These are phyloP conservation scores for Ichneumoninae sp. DNA, from an alignment of 2,888 invertebrate species.

Conservation along the genomic window DNA sequence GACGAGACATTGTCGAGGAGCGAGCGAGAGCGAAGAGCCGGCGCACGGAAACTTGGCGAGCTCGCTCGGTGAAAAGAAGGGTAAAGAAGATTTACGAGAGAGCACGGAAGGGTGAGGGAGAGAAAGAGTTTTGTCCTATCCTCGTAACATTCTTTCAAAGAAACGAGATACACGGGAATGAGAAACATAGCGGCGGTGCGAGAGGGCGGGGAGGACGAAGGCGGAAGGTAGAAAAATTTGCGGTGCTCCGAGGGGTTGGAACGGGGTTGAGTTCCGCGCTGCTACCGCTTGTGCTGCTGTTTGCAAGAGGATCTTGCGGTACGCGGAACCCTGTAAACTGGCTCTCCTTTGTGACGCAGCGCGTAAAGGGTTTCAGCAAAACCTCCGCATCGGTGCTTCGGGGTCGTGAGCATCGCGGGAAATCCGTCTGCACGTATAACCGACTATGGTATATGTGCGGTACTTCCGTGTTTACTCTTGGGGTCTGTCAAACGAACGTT, in stretches of 20 bases:
- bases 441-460: background rate
- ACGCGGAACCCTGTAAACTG: conserved; percentile 67
- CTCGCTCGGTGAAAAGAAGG: conserved; percentile 47
- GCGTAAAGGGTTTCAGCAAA: conserved; percentile 76
- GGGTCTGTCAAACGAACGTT: conserved; percentile 44
- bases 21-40: conserved; percentile 20
- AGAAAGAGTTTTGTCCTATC: conserved; percentile 62
- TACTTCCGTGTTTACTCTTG: conserved; percentile 47
- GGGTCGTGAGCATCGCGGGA: conserved; percentile 49
- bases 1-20: conserved; percentile 59
- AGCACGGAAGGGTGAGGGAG: conserved; percentile 24
- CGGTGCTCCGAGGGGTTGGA: conserved; percentile 38
- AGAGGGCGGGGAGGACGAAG: conserved; percentile 2
- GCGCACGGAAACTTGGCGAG: conserved; percentile 13
- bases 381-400: conserved; percentile 63
- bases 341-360: conserved; percentile 79
- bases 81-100: conserved; percentile 48
- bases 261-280: conserved; percentile 59
- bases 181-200: conserved; percentile 43
- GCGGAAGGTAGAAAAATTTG: conserved; percentile 25
- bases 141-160: conserved; percentile 67
- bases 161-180: conserved; percentile 60
- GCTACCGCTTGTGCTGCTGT: conserved; percentile 50
- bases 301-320: conserved; percentile 61
- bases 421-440: conserved; percentile 31